These are phyloP conservation scores for Choristoneura fumiferana DNA, from an alignment of 1,140 invertebrate species.

Conservation along the genomic window DNA sequence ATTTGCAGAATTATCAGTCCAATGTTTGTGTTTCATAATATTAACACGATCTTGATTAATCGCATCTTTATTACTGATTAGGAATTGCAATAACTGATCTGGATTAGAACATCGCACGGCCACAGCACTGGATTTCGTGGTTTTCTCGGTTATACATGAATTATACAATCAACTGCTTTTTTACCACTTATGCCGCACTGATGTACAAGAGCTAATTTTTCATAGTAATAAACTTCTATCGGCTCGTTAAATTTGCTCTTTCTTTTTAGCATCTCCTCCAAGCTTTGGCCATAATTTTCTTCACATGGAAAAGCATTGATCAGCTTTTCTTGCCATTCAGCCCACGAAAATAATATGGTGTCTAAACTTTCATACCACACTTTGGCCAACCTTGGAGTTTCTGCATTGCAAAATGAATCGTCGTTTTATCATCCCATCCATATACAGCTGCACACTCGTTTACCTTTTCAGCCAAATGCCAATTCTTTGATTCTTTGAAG, in stretches of 20 bases:
- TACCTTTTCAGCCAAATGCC: conserved; percentile 31
- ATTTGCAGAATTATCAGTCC: too few species aligned
- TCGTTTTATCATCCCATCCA: conserved; percentile 31
- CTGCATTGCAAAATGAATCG: conserved; percentile 32
- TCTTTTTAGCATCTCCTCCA: conserved; percentile 13
- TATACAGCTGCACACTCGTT: conserved; percentile 31
- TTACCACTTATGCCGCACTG: conserved; percentile 24
- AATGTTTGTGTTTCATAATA: background rate
- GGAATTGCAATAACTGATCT: conserved; percentile 22
- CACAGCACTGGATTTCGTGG: conserved; percentile 21
- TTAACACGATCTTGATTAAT: too few species aligned
- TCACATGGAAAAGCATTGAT: conserved; percentile 9
- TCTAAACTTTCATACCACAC: conserved; percentile 29
- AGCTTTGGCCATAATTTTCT: conserved; percentile 10
- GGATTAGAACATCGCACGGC: conserved; percentile 19
- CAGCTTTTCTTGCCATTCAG: conserved; percentile 12
- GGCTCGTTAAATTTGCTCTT: conserved; percentile 12
- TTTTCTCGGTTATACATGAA: conserved; percentile 25
- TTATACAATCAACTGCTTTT: conserved; percentile 24
- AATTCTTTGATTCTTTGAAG: conserved; percentile 26
- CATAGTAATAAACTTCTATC: conserved; percentile 16
- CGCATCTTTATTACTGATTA: conserved; percentile 21
- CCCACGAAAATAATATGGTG: conserved; percentile 16
- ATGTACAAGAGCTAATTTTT: conserved; percentile 6
- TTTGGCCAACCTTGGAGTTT: conserved; percentile 28